phyloP scores from a whole-genome alignment of 2,797 vertebrate genomes.

The Kryptopterus vitreolus region DNA sequence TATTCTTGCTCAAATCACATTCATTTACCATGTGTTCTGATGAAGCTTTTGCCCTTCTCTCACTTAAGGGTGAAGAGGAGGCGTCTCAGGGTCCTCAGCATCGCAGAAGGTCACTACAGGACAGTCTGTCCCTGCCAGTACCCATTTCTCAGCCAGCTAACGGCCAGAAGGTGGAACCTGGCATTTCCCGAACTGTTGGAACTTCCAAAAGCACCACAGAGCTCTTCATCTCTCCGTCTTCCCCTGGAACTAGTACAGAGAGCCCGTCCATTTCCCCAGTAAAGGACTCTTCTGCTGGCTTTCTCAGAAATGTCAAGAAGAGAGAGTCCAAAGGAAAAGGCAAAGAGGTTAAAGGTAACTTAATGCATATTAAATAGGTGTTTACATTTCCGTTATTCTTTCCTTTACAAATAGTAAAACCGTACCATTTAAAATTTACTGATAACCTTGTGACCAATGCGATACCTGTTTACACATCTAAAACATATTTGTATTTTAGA shows the following conservation, averaged over 20 bases:
- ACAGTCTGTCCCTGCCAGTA: constrained; percentile 75
- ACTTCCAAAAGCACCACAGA: constrained; percentile 29
- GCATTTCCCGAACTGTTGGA: background rate
- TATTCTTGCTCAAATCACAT: background rate
- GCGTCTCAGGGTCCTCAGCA: constrained; percentile 60
- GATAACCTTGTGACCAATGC: background rate
- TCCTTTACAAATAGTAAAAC: background rate
- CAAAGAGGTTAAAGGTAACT: constrained; percentile 81
- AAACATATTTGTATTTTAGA: constrained; percentile 68
- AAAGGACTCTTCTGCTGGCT: constrained; percentile 72
- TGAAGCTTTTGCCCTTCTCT: constrained; percentile 39
- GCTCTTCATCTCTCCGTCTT: constrained; percentile 49
- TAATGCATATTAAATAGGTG: background rate
- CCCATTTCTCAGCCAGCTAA: constrained; percentile 64
- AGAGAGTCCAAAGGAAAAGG: constrained; percentile 83
- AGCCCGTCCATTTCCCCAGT: constrained; percentile 67
- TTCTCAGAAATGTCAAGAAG: constrained; percentile 78
- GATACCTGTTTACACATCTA: background rate
- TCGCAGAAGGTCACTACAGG: constrained; percentile 73
- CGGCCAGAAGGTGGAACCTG: constrained; percentile 66
- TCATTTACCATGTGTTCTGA: background rate
- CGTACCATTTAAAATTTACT: background rate
- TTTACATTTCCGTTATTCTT: background rate
- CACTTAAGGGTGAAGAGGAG: constrained; percentile 73
- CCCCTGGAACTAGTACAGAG: constrained; percentile 71